Conservation (phyloP, 92 coral and sea anemone genomes). For the Porites evermanni region DNA sequence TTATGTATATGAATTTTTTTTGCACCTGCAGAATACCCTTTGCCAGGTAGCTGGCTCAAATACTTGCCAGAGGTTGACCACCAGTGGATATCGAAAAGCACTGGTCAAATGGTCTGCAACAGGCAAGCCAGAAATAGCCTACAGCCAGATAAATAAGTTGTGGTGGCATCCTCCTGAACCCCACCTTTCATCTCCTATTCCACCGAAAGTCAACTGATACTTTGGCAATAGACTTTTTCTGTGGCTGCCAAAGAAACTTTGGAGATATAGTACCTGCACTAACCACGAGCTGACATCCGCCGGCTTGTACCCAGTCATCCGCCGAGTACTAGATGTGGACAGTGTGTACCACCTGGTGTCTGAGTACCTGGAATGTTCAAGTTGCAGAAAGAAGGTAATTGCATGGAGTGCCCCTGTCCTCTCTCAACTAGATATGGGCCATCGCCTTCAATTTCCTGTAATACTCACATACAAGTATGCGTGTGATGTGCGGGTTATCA, state of each 20-base stretch:
- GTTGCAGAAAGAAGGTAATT: conserved; percentile 31
- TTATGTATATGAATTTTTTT: background rate
- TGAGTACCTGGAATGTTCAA: conserved; percentile 27
- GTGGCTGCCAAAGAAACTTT: conserved; percentile 54
- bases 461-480: conserved; percentile 42
- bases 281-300: conserved; percentile 46
- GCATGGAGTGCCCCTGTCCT: conserved; percentile 42
- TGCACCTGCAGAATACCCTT: conserved; percentile 17
- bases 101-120: conserved; percentile 16
- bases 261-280: conserved; percentile 22
- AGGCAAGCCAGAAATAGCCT: conserved; percentile 46
- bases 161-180: conserved; percentile 64
- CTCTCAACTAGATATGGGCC: conserved; percentile 40
- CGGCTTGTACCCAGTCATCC: conserved; percentile 48
- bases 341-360: conserved; percentile 23
- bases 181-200: conserved; percentile 12
- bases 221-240: conserved; percentile 41
- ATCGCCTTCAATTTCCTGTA: conserved; percentile 29
- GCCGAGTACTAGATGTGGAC: conserved; percentile 46
- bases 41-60: conserved; percentile 25
- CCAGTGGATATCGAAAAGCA: conserved; percentile 38
- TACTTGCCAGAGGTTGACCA: conserved; percentile 37
- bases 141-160: conserved; percentile 9
- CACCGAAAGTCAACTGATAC: conserved; percentile 38
- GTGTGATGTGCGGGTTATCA: conserved; percentile 46